These are phyloP conservation scores for Oscheius sp. DNA, from an alignment of 2,888 invertebrate species.

Conservation along the genomic window DNA sequence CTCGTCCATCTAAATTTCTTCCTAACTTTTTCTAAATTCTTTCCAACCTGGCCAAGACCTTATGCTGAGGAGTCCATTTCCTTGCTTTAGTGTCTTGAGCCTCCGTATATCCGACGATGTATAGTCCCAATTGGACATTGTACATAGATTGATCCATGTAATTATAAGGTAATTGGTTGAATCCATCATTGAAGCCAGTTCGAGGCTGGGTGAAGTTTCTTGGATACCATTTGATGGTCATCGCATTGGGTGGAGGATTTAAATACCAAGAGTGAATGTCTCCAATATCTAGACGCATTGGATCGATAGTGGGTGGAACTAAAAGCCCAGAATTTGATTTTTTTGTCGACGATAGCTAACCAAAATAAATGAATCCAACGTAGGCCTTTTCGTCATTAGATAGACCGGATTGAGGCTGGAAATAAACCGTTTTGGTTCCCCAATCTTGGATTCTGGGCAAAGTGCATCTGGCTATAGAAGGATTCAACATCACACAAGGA, in stretches of 20 bases:
- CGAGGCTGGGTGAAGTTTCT: constrained; percentile 29
- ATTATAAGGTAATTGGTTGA: constrained; percentile 32
- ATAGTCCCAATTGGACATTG: constrained; percentile 57
- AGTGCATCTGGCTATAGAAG: constrained; percentile 48
- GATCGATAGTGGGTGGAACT: constrained; percentile 67
- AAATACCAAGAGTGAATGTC: constrained; percentile 60
- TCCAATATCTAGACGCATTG: constrained; percentile 64
- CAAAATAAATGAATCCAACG: constrained; percentile 68
- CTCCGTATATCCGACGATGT: constrained; percentile 63
- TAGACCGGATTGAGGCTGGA: constrained; percentile 44
- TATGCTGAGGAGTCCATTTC: constrained; percentile 60
- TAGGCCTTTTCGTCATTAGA: constrained; percentile 47
- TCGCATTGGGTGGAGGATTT: constrained; percentile 53
- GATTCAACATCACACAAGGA: constrained; percentile 40
- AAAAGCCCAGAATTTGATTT: constrained; percentile 12
- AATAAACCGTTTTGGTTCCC: constrained; percentile 52
- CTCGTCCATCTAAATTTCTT: constrained; percentile 49
- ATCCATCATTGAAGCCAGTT: constrained; percentile 35
- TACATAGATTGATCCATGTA: constrained; percentile 55
- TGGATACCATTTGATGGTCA: constrained; percentile 61
- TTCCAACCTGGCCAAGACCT: constrained; percentile 41
- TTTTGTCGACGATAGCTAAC: constrained; percentile 31
- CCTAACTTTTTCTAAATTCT: neutral
- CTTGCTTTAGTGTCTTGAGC: constrained; percentile 54
- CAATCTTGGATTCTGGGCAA: constrained; percentile 48